Conservation (phyloP, 2,113 vertebrate species). For the Neolamprologus longior region DNA sequence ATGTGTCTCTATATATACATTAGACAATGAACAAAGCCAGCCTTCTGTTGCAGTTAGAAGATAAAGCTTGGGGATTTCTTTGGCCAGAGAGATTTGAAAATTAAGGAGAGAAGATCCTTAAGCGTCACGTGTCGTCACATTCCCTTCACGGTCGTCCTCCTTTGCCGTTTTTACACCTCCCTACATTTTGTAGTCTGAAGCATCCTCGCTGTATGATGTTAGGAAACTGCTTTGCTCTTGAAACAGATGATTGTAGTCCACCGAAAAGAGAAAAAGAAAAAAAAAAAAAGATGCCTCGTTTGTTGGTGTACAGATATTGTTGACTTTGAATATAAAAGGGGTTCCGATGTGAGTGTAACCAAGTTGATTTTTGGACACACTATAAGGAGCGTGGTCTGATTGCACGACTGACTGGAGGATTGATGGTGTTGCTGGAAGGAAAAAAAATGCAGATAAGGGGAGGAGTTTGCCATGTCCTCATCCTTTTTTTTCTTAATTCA, state of each 20-base stretch:
- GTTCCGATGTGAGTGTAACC: slow-evolving; percentile 20
- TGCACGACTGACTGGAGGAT: slow-evolving; percentile 10
- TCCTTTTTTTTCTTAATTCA: neutral
- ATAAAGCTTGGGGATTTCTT: neutral
- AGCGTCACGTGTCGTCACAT: neutral
- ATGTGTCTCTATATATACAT: neutral
- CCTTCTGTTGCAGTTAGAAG: neutral
- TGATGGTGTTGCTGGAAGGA: neutral
- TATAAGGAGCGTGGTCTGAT: neutral
- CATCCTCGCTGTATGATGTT: slow-evolving; percentile 13
- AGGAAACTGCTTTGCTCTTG: slow-evolving; percentile 29
- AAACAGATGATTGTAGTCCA: slow-evolving; percentile 42
- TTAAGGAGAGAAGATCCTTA: neutral
- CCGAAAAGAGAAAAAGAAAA: neutral
- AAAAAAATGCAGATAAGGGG: neutral
- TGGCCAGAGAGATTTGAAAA: neutral
- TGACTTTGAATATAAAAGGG: neutral
- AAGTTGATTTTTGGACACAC: slow-evolving; percentile 26
- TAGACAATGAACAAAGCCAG: slow-evolving; percentile 14
- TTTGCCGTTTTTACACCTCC: neutral
- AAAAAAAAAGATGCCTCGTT: neutral
- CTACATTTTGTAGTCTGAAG: slow-evolving; percentile 8
- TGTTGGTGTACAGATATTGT: slow-evolving; percentile 13
- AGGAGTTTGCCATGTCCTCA: neutral
- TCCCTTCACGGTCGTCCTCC: neutral